Evolutionary conservation across 2,888 invertebrate species (phyloP).

Genomic region (Phortica okadai): DNA sequence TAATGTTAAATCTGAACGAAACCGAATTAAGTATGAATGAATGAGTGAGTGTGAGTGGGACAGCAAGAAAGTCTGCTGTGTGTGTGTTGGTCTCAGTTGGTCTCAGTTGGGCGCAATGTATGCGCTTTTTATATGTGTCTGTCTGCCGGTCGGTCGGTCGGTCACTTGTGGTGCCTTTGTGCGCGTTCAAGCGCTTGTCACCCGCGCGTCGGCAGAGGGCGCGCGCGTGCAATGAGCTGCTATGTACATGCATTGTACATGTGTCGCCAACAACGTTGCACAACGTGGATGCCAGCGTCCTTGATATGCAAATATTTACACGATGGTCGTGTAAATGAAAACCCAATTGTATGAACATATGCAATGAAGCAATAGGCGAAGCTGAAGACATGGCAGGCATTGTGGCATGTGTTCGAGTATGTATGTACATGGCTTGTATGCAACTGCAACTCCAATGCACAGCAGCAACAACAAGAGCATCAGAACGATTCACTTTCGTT

Average conservation of each 20-base stretch:
- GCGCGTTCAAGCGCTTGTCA: no score
- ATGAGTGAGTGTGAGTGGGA: background rate
- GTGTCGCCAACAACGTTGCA: background rate
- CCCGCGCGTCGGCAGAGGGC: no score
- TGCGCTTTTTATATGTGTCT: no score
- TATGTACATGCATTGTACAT: background rate
- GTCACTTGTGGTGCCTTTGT: background rate
- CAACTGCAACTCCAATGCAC: background rate
- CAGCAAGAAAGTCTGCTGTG: background rate
- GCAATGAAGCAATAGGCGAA: background rate
- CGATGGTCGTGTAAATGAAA: constrained; percentile 28
- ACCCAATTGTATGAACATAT: constrained; percentile 32
- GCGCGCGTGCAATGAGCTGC: background rate
- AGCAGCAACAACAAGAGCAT: constrained; percentile 11
- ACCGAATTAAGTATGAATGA: background rate
- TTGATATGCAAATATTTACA: constrained; percentile 38
- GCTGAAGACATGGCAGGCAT: background rate
- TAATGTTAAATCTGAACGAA: no score
- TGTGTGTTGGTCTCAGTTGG: no score
- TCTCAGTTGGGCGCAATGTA: background rate
- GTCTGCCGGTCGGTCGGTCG: background rate
- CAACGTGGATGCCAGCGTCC: constrained; percentile 5
- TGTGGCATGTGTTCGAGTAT: background rate
- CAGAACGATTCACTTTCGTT: constrained; percentile 25
- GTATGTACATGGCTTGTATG: background rate